Percentiles rank a stretch among this genome's conserved stretches.
These are phyloP conservation scores for Fissipunctia ypsillon DNA, from an alignment of 2,888 invertebrate species.

Conservation along the genomic window DNA sequence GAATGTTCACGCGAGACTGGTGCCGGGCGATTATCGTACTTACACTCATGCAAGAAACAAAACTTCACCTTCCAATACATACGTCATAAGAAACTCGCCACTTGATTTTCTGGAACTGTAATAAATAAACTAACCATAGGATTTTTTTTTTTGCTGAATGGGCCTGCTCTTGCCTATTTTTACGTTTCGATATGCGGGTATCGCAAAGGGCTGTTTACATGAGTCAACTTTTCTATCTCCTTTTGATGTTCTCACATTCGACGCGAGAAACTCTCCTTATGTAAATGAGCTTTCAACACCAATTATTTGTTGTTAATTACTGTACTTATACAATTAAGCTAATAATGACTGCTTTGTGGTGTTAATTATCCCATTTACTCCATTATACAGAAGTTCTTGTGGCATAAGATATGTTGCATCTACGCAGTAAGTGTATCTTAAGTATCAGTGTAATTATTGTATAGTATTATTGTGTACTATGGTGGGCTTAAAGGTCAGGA, in stretches of 20 bases:
- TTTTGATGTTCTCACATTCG: background rate
- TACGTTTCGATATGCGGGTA: background rate
- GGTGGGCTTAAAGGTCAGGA: too few relatives aligned
- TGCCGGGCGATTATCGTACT: background rate
- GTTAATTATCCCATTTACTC: conserved; percentile 17
- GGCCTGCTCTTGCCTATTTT: too few relatives aligned
- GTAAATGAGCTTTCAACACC: background rate
- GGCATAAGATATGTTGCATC: background rate
- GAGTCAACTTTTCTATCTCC: background rate
- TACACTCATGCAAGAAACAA: background rate
- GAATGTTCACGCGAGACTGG: background rate
- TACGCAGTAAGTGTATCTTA: background rate
- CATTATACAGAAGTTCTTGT: conserved; percentile 24
- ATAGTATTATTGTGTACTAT: background rate
- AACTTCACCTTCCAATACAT: background rate
- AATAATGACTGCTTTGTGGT: conserved; percentile 16
- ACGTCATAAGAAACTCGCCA: background rate
- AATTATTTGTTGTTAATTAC: conserved; percentile 1
- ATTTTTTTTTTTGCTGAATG: too few relatives aligned
- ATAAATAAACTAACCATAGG: background rate
- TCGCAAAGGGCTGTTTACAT: background rate
- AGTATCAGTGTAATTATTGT: conserved; percentile 1
- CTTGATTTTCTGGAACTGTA: background rate
- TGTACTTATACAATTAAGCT: conserved; percentile 11
- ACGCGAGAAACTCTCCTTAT: background rate